Conservation (phyloP, 2,113 vertebrate genomes). For the Physeter macrocephalus region DNA sequence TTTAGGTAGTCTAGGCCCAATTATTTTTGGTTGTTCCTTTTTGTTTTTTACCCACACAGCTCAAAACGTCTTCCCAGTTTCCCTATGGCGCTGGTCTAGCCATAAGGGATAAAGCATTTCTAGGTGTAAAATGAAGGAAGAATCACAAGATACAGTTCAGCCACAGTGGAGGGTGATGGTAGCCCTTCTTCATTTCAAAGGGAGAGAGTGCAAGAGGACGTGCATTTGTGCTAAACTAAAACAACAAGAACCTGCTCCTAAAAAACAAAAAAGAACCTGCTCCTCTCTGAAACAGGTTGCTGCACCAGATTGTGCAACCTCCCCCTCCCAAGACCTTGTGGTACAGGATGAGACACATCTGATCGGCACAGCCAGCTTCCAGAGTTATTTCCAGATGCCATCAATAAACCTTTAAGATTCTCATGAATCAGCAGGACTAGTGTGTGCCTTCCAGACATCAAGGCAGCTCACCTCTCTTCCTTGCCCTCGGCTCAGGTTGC, state of each 20-base stretch:
- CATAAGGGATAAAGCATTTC: neutral
- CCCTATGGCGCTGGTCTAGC: neutral
- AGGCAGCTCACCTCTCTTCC: neutral
- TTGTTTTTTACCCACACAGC: neutral
- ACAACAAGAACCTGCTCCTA: neutral
- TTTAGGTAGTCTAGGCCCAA: neutral
- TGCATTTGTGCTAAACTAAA: slow-evolving; percentile 1
- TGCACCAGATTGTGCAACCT: neutral
- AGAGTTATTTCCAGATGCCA: slow-evolving; percentile 43
- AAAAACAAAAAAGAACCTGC: neutral
- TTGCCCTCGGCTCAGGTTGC: neutral
- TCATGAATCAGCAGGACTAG: neutral
- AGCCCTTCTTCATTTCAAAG: neutral
- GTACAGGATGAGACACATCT: neutral
- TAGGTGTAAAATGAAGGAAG: neutral
- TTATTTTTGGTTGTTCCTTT: neutral
- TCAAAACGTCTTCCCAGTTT: neutral
- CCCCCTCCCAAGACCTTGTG: neutral
- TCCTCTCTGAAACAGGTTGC: neutral
- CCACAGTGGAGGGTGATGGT: neutral
- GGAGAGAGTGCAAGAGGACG: neutral
- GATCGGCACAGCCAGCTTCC: neutral
- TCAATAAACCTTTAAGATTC: neutral
- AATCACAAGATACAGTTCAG: neutral
- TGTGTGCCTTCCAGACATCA: neutral